These are phyloP conservation scores for Drosophila borborema DNA, from an alignment of 2,888 invertebrate genomes.

Conservation along the genomic window DNA sequence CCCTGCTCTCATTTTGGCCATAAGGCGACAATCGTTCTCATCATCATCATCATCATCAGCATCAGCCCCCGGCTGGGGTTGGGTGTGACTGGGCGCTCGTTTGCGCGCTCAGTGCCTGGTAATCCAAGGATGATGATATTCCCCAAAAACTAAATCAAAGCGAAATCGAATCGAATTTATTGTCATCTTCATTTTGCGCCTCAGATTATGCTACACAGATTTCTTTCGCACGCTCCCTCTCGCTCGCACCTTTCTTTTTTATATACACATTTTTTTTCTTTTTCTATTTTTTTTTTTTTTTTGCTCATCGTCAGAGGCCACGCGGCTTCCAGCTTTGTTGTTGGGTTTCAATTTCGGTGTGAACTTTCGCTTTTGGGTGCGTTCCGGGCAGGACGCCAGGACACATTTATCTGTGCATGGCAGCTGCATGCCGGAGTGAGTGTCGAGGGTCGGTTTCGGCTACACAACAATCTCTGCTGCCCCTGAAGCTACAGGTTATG, in stretches of 20 bases:
- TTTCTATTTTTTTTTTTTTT: background rate
- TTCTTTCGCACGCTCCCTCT: conserved; percentile 12
- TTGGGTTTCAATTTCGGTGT: conserved; percentile 80
- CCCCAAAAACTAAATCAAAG: conserved; percentile 78
- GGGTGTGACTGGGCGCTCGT: conserved; percentile 22
- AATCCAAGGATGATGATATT: conserved; percentile 79
- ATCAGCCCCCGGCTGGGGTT: conserved; percentile 7
- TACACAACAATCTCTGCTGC: conserved; percentile 34
- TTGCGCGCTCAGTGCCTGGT: conserved; percentile 53
- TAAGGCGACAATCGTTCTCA: conserved; percentile 78
- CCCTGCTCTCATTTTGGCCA: conserved; percentile 65
- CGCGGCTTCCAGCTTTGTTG: conserved; percentile 44
- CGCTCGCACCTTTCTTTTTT: background rate
- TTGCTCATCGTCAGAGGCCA: conserved; percentile 4
- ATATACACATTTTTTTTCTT: background rate
- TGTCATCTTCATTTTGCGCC: conserved; percentile 80
- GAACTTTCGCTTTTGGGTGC: conserved; percentile 72
- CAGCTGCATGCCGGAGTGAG: conserved; percentile 2
- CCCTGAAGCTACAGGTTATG: conserved; percentile 77
- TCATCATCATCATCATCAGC: conserved; percentile 42
- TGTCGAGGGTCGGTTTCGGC: conserved; percentile 7
- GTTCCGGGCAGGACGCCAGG: conserved; percentile 39
- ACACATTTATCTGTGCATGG: conserved; percentile 27
- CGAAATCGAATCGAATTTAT: conserved; percentile 81
- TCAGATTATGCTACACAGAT: conserved; percentile 70